Base-by-base conservation (phyloP, 2,113 vertebrate genomes). In the Sarotherodon lohbergeri region DNA sequence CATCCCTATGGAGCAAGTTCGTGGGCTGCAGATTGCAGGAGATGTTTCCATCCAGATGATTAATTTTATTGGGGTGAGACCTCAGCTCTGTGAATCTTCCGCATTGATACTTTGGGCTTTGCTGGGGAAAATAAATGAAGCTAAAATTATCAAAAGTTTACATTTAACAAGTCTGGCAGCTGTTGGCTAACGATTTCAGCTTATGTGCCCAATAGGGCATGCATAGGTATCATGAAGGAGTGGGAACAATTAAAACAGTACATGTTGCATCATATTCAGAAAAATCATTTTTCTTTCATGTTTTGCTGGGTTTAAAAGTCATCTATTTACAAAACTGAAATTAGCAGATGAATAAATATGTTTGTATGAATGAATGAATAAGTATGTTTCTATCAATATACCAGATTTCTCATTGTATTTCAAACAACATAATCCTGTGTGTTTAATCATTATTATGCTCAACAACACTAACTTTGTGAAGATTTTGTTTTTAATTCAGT, bases 11-110 rank as follows among this genome's bases (percentile, higher is more conserved):
- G 94, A 97, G 41, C 87, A 93, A 52, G 96, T 98, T 43, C 85
- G 95, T 27, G 94, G 92, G 1, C 81, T 98, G 83, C 84, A 96
- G 0, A 96, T 98, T 7, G 89, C 88, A 0, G 97, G 97, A 52
- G 97, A 98, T 13, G 85, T 98, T 78, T 52, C 61, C 36, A 91
- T 98, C 41, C 95, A 97, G 29, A 97, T 85, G 0, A 95, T 98
- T 68, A 98, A 96, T 56, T 68, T 97, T 85, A 95, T 97, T 0
- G 97, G 97, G 61, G 96, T 96, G 88, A 95, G 94, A 27, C 24
- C 5, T 29, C 1, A 13, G 3, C 13, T 41, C 43, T 7, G 48
- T 14, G 39, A 46, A 22, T 36, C 24, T 43, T 56, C 78, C 1
- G 12, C 9, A 39, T 34, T 19, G 2, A n/a, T 34, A 66, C 61